These are phyloP conservation scores for Callopanchax toddi DNA, from an alignment of 2,113 vertebrate species.

Conservation along the genomic window DNA sequence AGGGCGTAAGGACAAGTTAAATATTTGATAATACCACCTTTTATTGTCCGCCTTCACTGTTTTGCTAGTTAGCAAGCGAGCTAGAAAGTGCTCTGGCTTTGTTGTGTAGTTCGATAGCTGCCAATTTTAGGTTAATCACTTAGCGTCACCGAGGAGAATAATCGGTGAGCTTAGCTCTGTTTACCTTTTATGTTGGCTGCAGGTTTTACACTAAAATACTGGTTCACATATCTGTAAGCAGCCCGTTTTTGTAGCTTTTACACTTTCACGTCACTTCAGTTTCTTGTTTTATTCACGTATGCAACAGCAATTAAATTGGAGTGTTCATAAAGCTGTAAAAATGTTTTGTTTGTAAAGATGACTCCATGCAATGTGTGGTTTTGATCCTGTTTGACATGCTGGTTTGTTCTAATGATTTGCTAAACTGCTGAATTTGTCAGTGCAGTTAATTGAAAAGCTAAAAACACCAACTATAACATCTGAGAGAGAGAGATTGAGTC, in stretches of 20 bases:
- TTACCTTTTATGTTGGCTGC: neutral
- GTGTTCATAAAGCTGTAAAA: too few species aligned
- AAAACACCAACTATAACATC: neutral
- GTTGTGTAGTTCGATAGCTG: constrained; percentile 55
- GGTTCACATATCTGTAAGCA: neutral
- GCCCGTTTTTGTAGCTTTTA: too few species aligned
- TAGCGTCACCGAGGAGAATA: constrained; percentile 28
- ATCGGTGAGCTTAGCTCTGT: neutral
- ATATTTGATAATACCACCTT: neutral
- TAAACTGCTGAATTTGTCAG: too few species aligned
- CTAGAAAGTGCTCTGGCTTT: constrained; percentile 43
- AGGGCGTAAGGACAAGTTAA: too few species aligned
- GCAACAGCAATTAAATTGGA: too few species aligned
- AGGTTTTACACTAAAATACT: neutral
- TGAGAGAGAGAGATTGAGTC: neutral
- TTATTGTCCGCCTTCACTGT: neutral
- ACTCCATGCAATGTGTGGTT: too few species aligned
- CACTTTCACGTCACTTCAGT: too few species aligned
- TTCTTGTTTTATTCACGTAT: too few species aligned
- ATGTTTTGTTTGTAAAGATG: too few species aligned
- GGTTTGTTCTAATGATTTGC: too few species aligned
- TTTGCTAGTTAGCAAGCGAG: constrained; percentile 28
- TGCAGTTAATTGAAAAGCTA: too few species aligned
- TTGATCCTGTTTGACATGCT: too few species aligned
- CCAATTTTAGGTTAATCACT: constrained; percentile 65